A percentile compares a stretch with the other conserved stretches of the same genome.
These are phyloP conservation scores for Cremastobaeus sp. DNA, from an alignment of 2,888 invertebrate genomes.

Conservation along the genomic window DNA sequence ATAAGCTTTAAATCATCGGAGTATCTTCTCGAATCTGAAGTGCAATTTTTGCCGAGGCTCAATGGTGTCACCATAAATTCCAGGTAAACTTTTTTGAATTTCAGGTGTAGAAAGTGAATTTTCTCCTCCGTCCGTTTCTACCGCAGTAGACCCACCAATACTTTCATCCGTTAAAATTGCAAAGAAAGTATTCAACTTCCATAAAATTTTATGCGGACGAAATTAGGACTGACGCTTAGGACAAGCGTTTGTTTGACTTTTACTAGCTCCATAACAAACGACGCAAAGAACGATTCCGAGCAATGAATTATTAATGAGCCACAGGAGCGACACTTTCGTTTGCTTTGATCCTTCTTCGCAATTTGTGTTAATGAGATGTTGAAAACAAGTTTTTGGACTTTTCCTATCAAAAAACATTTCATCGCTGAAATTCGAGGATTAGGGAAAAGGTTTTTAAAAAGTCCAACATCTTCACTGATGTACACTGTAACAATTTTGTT, in stretches of 20 bases:
- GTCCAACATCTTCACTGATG: too few relatives aligned
- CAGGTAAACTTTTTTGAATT: slow-evolving; percentile 18
- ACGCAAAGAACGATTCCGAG: slow-evolving; percentile 10
- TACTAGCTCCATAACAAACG: slow-evolving; percentile 29
- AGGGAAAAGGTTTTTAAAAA: too few relatives aligned
- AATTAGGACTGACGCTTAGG: slow-evolving; percentile 22
- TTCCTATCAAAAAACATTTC: too few relatives aligned
- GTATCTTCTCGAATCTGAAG: slow-evolving; percentile 7
- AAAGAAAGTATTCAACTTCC: slow-evolving; percentile 44
- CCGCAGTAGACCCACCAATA: slow-evolving; percentile 28
- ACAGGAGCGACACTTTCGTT: slow-evolving; percentile 4
- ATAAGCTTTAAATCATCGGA: too few relatives aligned
- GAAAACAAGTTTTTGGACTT: too few relatives aligned
- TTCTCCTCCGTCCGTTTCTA: slow-evolving; percentile 31
- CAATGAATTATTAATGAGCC: slow-evolving; percentile 32
- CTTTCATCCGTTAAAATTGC: slow-evolving; percentile 44
- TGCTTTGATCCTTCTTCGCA: not conserved
- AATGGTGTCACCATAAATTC: slow-evolving; percentile 36
- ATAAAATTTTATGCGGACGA: slow-evolving; percentile 47
- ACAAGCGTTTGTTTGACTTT: slow-evolving; percentile 30
- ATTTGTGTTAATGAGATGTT: too few relatives aligned
- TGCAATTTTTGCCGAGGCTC: not conserved
- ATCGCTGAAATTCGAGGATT: too few relatives aligned
- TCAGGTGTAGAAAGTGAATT: slow-evolving; percentile 47
- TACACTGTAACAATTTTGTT: too few relatives aligned